Evolutionary conservation across 1,140 invertebrate genomes (phyloP).

Genomic region (Goniozus legneri): DNA sequence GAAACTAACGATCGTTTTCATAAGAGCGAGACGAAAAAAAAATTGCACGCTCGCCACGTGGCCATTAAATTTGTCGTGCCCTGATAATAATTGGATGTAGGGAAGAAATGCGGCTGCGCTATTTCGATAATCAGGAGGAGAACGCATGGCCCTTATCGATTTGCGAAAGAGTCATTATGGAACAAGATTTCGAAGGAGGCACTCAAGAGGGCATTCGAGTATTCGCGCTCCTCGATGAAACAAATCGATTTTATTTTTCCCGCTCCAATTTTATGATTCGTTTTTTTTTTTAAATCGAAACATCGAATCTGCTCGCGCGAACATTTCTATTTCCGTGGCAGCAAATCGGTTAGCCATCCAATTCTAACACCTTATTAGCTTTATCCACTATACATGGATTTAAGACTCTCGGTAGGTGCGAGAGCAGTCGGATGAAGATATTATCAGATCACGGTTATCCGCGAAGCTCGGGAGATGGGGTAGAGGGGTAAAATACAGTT

Average conservation of each 20-base stretch:
- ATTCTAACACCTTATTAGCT: too few relatives aligned
- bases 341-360: too few relatives aligned
- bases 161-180: slow-evolving; percentile 17
- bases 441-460: slow-evolving; percentile 4
- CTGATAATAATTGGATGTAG: slow-evolving; percentile 24
- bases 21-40: slow-evolving; percentile 11
- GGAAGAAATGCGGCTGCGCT: slow-evolving; percentile 9
- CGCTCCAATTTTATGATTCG: too few relatives aligned
- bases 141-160: not conserved
- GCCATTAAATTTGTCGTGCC: slow-evolving; percentile 3
- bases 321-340: too few relatives aligned
- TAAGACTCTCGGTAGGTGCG: too few relatives aligned
- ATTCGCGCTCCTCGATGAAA: too few relatives aligned
- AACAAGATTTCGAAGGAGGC: slow-evolving; percentile 14
- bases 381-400: too few relatives aligned
- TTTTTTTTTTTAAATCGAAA: too few relatives aligned
- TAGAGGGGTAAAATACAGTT: not conserved
- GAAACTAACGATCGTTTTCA: slow-evolving; percentile 16
- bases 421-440: not conserved
- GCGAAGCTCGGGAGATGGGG: not conserved
- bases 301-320: too few relatives aligned
- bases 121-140: slow-evolving; percentile 14
- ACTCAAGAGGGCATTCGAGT: slow-evolving; percentile 13
- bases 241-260: too few relatives aligned
- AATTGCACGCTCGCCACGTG: slow-evolving; percentile 2